Evolutionary conservation across 2,888 invertebrate species (phyloP).

Genomic region (Catocala nupta): DNA sequence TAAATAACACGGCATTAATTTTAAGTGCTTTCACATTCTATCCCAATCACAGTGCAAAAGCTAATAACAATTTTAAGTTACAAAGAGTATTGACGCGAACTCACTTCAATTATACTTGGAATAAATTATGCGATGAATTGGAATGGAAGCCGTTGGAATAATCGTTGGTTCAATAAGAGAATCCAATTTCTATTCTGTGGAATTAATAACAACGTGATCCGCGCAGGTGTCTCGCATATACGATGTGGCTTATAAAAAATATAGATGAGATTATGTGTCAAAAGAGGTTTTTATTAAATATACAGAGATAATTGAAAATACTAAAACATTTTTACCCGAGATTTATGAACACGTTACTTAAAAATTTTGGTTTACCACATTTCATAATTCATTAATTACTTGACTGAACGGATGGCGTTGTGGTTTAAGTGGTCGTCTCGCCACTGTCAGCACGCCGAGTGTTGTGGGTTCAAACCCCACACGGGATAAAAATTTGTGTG

Average conservation of each 20-base stretch:
- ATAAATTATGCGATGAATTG: conserved; percentile 74
- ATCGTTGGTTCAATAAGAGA: conserved; percentile 76
- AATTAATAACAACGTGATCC: conserved; percentile 72
- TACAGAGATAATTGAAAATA: too few species aligned
- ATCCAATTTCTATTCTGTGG: conserved; percentile 72
- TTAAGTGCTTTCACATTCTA: neutral
- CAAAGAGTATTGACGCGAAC: conserved; percentile 37
- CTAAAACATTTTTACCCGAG: too few species aligned
- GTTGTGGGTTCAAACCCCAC: too few species aligned
- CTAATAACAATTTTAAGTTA: conserved; percentile 19
- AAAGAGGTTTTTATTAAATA: neutral
- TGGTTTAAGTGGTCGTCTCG: too few species aligned
- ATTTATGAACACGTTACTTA: too few species aligned
- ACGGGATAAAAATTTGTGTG: too few species aligned
- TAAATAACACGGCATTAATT: too few species aligned
- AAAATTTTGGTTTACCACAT: too few species aligned
- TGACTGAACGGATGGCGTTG: too few species aligned
- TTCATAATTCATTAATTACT: too few species aligned
- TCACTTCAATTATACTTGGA: conserved; percentile 71
- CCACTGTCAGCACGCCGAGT: too few species aligned
- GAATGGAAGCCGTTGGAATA: conserved; percentile 65
- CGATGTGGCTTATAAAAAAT: conserved; percentile 33
- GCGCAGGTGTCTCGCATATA: conserved; percentile 60
- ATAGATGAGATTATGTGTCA: neutral
- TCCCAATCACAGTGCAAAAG: conserved; percentile 9